Evolutionary conservation across 1,140 invertebrate species (phyloP).

Genomic region (Thaumetopoea pityocampa): DNA sequence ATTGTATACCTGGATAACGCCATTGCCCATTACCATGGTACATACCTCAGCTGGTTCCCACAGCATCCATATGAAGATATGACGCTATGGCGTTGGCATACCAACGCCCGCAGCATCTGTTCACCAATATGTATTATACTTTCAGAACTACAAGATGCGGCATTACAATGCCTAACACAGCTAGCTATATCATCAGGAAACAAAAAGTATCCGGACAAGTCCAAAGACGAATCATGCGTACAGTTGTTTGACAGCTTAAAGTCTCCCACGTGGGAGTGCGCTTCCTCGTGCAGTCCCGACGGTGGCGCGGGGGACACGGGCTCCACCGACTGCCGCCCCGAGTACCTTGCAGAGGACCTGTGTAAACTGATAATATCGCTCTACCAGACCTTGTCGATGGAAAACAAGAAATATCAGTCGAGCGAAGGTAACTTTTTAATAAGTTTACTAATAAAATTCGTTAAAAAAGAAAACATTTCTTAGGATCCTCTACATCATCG

Average conservation of each 20-base stretch:
- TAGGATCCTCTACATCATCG: not conserved
- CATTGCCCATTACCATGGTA: too few relatives aligned
- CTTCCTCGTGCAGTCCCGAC: conserved; percentile 5
- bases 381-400: conserved; percentile 31
- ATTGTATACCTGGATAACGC: too few relatives aligned
- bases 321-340: conserved; percentile 43
- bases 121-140: conserved; percentile 12
- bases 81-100: too few relatives aligned
- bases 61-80: too few relatives aligned
- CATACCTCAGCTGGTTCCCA: too few relatives aligned
- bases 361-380: conserved; percentile 43
- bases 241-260: conserved; percentile 43
- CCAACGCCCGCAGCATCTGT: not conserved
- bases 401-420: conserved; percentile 35
- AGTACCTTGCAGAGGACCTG: conserved; percentile 49
- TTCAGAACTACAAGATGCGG: conserved; percentile 49
- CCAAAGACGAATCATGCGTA: conserved; percentile 27
- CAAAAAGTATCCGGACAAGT: conserved; percentile 35
- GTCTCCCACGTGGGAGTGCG: conserved; percentile 20
- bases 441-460: not conserved
- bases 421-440: conserved; percentile 38
- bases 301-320: conserved; percentile 27
- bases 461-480: not conserved
- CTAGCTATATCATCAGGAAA: conserved; percentile 33
- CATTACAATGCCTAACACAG: conserved; percentile 41